These are phyloP conservation scores for Koerneria pararmatus DNA, from an alignment of 2,888 invertebrate genomes.

Conservation along the genomic window DNA sequence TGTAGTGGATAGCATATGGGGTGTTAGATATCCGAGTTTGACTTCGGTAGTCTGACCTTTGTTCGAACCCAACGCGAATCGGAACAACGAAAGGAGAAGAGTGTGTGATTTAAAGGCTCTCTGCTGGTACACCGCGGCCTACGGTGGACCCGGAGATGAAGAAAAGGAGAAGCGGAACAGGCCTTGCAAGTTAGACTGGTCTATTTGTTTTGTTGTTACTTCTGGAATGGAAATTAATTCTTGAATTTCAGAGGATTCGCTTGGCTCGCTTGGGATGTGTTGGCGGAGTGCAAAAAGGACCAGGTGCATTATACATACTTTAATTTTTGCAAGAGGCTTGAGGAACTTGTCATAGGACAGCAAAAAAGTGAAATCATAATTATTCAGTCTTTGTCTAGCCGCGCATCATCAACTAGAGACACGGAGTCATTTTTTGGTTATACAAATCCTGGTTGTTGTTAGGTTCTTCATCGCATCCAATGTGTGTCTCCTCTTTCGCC, in stretches of 20 bases:
- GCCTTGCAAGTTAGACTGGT: conserved; percentile 14
- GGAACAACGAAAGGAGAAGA: neutral
- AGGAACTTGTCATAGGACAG: too few species aligned
- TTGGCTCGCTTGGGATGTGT: conserved; percentile 51
- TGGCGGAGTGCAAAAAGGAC: conserved; percentile 32
- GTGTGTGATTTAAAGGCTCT: conserved; percentile 4
- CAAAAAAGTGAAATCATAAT: too few species aligned
- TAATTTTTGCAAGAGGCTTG: too few species aligned
- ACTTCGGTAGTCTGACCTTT: too few species aligned
- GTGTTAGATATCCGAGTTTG: neutral
- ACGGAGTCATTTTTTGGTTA: too few species aligned
- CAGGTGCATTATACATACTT: conserved; percentile 21
- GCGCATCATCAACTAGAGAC: too few species aligned
- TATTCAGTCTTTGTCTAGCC: too few species aligned
- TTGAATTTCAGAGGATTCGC: conserved; percentile 31
- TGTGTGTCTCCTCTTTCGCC: neutral
- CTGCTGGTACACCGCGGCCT: conserved; percentile 36
- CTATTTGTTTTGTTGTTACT: neutral
- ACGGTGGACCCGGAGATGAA: conserved; percentile 27
- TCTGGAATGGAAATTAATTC: neutral
- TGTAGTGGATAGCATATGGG: neutral
- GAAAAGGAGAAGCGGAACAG: conserved; percentile 23
- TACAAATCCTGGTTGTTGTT: too few species aligned
- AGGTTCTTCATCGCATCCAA: too few species aligned
- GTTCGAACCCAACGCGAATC: too few species aligned